phyloP scores from a whole-genome alignment of 2,888 invertebrate species.

The Itoplectis maculator region DNA sequence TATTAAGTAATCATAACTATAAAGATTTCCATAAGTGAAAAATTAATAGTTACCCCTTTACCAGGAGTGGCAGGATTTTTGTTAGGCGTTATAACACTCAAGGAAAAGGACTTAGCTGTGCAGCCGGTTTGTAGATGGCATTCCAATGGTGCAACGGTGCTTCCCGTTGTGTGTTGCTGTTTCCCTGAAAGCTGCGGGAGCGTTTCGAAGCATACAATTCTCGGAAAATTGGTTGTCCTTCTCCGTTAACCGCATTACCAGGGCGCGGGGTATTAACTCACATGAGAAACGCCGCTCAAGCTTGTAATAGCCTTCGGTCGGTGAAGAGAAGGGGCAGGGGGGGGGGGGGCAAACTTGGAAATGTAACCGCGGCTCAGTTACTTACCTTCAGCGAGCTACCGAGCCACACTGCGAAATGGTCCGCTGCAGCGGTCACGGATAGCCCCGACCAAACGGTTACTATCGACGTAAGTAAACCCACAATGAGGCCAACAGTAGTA shows the following conservation, averaged over 20 bases:
- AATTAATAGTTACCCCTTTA: too few relatives aligned
- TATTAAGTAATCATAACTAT: too few relatives aligned
- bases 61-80: too few relatives aligned
- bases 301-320: constrained; percentile 51
- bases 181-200: constrained; percentile 1
- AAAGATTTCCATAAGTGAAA: too few relatives aligned
- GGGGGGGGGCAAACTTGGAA: constrained; percentile 58
- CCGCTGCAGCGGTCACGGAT: constrained; percentile 53
- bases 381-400: constrained; percentile 46
- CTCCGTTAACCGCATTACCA: constrained; percentile 15
- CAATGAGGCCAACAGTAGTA: constrained; percentile 62
- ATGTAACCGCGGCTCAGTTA: constrained; percentile 60
- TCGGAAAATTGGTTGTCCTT: constrained; percentile 33
- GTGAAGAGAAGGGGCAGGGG: neutral
- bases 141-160: neutral
- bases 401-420: constrained; percentile 33
- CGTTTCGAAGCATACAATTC: constrained; percentile 32
- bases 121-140: neutral
- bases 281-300: constrained; percentile 53
- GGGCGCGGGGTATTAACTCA: constrained; percentile 50
- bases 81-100: constrained; percentile 31
- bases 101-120: constrained; percentile 27
- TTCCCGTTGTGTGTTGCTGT: constrained; percentile 5
- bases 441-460: constrained; percentile 37
- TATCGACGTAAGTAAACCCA: constrained; percentile 58